A percentile compares a stretch with the other conserved stretches of the same genome.
These are phyloP conservation scores for Drosophila navojoa DNA, from an alignment of 1,140 invertebrate genomes.

Conservation along the genomic window DNA sequence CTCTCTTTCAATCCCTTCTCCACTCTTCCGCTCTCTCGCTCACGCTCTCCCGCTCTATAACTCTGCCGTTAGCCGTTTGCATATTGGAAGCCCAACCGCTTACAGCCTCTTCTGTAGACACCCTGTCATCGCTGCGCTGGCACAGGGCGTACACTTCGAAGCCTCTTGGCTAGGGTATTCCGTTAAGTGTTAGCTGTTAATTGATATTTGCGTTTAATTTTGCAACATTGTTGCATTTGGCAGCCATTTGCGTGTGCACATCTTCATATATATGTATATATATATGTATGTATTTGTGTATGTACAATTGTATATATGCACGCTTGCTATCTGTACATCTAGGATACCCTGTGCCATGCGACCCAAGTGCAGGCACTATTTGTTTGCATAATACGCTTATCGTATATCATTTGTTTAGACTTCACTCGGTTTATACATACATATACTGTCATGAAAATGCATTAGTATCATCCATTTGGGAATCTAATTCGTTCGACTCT, in stretches of 20 bases:
- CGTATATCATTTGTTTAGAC: neutral
- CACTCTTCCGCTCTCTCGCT: neutral
- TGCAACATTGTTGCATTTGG: constrained; percentile 1
- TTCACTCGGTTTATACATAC: no score
- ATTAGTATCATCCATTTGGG: neutral
- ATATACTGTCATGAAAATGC: neutral
- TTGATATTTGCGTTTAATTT: constrained; percentile 14
- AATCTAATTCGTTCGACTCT: neutral
- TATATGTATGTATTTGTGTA: neutral
- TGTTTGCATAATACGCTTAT: neutral
- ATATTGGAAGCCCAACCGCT: neutral
- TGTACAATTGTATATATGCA: neutral
- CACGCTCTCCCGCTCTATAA: neutral
- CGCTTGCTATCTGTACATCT: neutral
- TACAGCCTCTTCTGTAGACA: neutral
- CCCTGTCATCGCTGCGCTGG: neutral
- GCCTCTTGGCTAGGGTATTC: neutral
- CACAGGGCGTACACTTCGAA: constrained; percentile 2
- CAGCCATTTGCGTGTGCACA: neutral
- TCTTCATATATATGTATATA: no score
- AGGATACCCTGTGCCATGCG: neutral
- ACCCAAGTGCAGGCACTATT: neutral
- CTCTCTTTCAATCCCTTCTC: neutral
- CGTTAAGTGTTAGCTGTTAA: neutral
- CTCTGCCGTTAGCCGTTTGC: neutral